phyloP scores from a whole-genome alignment of 2,797 vertebrate species.

The Australoheros facetus region DNA sequence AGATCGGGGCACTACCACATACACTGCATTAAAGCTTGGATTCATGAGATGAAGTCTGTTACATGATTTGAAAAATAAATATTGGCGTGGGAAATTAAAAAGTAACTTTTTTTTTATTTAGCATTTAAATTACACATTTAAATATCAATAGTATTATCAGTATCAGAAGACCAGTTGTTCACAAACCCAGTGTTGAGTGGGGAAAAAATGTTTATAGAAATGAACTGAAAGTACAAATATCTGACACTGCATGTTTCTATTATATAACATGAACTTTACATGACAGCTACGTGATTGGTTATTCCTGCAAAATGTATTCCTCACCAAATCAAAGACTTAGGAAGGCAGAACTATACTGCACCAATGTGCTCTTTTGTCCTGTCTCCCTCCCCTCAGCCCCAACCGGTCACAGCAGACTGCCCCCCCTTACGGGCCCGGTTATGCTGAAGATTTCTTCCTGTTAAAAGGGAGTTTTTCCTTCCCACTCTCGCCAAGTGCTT shows the following conservation, averaged over 20 bases:
- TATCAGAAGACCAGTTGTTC: background rate
- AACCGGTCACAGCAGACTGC: no score
- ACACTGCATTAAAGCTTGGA: slow-evolving; percentile 16
- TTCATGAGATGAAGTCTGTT: slow-evolving; percentile 22
- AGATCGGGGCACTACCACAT: background rate
- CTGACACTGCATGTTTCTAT: background rate
- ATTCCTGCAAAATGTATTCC: background rate
- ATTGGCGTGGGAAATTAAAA: background rate
- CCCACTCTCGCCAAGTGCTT: no score
- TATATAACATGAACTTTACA: background rate
- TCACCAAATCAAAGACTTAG: background rate
- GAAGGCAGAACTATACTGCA: background rate
- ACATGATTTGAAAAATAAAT: slow-evolving; percentile 25
- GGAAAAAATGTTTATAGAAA: background rate
- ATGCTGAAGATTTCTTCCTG: no score
- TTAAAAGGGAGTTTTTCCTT: no score
- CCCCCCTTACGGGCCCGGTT: no score
- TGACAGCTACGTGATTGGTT: background rate
- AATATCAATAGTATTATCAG: no score
- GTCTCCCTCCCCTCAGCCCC: no score
- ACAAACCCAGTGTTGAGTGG: background rate
- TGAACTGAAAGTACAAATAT: background rate
- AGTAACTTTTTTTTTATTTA: no score
- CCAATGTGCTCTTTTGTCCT: background rate
- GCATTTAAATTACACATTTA: no score